These are phyloP conservation scores for Daboia siamensis DNA, from an alignment of 2,113 vertebrate species.

Conservation along the genomic window DNA sequence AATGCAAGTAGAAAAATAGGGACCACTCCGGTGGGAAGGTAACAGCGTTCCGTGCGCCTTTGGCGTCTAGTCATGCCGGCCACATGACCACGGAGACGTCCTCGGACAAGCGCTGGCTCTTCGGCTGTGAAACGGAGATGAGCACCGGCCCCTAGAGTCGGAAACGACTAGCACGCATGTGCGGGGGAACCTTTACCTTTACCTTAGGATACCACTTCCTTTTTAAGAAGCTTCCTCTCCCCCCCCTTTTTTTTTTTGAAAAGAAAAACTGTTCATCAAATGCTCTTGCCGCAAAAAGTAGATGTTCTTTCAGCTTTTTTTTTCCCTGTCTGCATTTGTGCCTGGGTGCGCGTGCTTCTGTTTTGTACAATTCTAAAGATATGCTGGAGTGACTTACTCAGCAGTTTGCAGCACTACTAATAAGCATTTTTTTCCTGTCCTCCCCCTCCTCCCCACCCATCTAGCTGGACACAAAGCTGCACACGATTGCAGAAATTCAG, in stretches of 20 bases:
- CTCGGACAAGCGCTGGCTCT: too few relatives aligned
- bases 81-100: too few relatives aligned
- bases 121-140: too few relatives aligned
- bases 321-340: neutral
- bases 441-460: neutral
- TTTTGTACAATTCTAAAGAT: conserved; percentile 25
- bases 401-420: conserved; percentile 26
- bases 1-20: too few relatives aligned
- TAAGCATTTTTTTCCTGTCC: neutral
- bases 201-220: neutral
- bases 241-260: neutral
- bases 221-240: neutral
- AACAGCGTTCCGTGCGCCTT: too few relatives aligned
- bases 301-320: conserved; percentile 15
- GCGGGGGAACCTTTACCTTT: too few relatives aligned
- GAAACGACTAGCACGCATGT: too few relatives aligned
- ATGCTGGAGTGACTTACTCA: conserved; percentile 12
- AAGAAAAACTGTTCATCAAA: neutral
- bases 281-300: neutral
- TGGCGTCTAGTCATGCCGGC: too few relatives aligned
- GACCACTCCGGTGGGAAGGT: too few relatives aligned
- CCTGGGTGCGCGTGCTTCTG: neutral
- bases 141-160: too few relatives aligned
- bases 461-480: conserved; percentile 7
- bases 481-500: conserved; percentile 20